phyloP scores from a whole-genome alignment of 2,888 invertebrate species.

The Oxycera nigricornis region DNA sequence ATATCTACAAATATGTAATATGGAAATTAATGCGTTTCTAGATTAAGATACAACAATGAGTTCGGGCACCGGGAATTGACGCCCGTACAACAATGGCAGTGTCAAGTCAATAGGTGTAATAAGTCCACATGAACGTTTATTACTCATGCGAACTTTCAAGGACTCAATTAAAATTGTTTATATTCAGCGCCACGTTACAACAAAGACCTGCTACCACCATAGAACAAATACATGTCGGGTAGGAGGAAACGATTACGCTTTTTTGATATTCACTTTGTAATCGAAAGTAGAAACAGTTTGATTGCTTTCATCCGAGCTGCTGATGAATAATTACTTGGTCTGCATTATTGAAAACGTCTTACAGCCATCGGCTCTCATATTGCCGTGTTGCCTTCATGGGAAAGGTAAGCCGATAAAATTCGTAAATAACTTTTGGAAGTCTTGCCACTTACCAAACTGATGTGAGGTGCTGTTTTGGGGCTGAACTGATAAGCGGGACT shows the following conservation, averaged over 20 bases:
- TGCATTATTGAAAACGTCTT: not conserved
- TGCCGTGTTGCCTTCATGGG: not conserved
- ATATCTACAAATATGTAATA: conserved; percentile 15
- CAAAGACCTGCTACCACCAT: not conserved
- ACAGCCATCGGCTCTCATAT: not conserved
- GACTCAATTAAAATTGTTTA: conserved; percentile 8
- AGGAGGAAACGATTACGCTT: conserved; percentile 18
- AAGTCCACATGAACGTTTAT: not conserved
- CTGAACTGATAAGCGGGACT: not conserved
- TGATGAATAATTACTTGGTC: conserved; percentile 10
- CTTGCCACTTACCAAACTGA: not conserved
- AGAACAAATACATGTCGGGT: not conserved
- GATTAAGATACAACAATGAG: conserved; percentile 25
- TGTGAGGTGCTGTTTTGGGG: not conserved
- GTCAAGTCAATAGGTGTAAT: conserved; percentile 1
- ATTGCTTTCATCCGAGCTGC: not conserved
- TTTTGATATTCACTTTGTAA: conserved; percentile 20
- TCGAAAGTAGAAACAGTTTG: conserved; percentile 24
- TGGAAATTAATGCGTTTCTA: conserved; percentile 19
- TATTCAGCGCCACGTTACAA: conserved; percentile 7
- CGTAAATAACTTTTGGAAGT: not conserved
- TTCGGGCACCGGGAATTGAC: not conserved
- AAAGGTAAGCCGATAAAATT: not conserved
- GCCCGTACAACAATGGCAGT: not conserved
- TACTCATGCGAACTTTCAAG: not conserved